Conservation (phyloP, 2,113 vertebrate genomes). For the Melanerpes formicivorus region DNA sequence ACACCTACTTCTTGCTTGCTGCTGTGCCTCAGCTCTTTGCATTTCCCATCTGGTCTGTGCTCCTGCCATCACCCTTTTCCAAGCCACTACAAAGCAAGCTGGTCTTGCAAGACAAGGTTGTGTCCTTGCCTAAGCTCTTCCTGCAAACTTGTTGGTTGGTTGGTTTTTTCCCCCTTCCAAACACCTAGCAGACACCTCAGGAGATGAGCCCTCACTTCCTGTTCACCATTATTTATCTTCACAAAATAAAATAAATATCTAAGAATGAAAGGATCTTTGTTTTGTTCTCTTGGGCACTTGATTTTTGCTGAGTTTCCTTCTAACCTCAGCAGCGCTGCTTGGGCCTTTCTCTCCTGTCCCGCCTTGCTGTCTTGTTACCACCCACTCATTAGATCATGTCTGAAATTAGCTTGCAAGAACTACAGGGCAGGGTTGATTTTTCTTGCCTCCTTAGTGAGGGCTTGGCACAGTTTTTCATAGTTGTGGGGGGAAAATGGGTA, state of each 20-base stretch:
- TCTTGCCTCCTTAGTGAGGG: not conserved
- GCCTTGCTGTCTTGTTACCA: slow-evolving; percentile 2
- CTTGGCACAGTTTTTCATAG: not conserved
- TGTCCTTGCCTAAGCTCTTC: not conserved
- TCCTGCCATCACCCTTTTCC: not conserved
- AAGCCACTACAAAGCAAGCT: not conserved
- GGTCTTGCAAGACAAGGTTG: not conserved
- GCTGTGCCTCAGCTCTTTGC: not conserved
- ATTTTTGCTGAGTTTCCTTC: slow-evolving; percentile 5
- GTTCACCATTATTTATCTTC: not conserved
- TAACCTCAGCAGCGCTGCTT: not conserved
- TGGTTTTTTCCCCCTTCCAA: not conserved
- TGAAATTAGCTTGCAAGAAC: slow-evolving; percentile 44
- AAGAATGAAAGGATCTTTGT: not conserved
- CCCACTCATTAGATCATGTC: slow-evolving; percentile 34
- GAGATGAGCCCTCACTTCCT: not conserved
- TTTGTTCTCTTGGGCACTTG: not conserved
- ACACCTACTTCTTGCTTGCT: slow-evolving; percentile 3
- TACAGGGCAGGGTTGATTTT: not conserved
- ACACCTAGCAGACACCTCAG: not conserved
- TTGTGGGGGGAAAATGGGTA: not conserved
- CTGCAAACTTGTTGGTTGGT: not conserved
- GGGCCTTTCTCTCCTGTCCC: not conserved
- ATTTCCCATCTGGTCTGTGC: not conserved
- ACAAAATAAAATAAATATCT: not conserved